phyloP scores from a whole-genome alignment of 2,888 invertebrate genomes.

The Ophraella communa region DNA sequence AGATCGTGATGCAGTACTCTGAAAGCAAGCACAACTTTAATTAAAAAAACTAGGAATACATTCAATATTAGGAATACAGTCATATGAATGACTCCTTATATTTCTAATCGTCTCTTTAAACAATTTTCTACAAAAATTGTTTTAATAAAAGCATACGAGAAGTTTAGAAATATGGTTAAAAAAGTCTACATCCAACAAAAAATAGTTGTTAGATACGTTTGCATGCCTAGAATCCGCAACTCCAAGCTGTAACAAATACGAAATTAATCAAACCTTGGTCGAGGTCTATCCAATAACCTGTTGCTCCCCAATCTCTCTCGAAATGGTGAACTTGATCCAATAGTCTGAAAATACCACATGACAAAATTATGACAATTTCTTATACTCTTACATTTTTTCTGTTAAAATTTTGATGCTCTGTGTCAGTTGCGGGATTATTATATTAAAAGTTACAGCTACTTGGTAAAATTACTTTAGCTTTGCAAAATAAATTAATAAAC shows the following conservation, averaged over 20 bases:
- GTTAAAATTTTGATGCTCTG: not conserved
- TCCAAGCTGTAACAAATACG: constrained; percentile 48
- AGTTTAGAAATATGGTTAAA: not conserved
- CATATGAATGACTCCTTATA: too few species aligned
- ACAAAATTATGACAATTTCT: not conserved
- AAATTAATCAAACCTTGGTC: constrained; percentile 72
- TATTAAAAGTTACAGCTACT: too few species aligned
- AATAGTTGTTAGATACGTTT: constrained; percentile 27
- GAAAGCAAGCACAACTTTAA: constrained; percentile 50
- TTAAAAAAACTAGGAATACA: constrained; percentile 33
- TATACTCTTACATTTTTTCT: not conserved
- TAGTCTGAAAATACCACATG: constrained; percentile 62
- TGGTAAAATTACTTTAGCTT: too few species aligned
- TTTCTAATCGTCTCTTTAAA: not conserved
- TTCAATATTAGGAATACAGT: too few species aligned
- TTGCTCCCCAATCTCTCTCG: constrained; percentile 90
- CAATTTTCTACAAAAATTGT: not conserved
- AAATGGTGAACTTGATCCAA: constrained; percentile 79
- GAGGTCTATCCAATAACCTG: constrained; percentile 78
- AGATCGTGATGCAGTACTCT: constrained; percentile 55
- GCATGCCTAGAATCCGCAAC: constrained; percentile 48
- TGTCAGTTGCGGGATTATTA: too few species aligned
- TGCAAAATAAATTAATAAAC: too few species aligned
- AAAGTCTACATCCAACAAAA: not conserved
- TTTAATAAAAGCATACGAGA: not conserved